Percentiles rank a stretch among this genome's conserved stretches.
Evolutionary conservation across 2,888 invertebrate genomes (phyloP).

Genomic region (Chalcis sispes): DNA sequence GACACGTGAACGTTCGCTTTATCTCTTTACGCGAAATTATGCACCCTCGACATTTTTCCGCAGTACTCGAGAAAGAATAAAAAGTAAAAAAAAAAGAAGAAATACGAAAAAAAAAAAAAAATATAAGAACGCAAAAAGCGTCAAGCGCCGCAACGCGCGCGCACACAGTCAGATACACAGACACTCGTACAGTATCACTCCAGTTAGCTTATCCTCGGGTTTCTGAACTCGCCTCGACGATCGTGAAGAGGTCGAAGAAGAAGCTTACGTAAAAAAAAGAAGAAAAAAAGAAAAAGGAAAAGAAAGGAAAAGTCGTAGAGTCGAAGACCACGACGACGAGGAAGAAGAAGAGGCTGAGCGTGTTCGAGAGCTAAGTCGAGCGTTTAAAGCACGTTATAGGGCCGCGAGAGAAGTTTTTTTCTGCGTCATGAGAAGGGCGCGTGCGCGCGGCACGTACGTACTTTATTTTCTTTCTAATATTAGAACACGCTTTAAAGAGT

Average conservation of each 20-base stretch:
- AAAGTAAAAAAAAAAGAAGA: conserved; percentile 2
- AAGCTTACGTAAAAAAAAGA: too few relatives aligned
- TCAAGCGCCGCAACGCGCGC: not conserved
- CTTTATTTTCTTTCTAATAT: too few relatives aligned
- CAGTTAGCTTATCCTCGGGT: not conserved
- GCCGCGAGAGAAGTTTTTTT: conserved; percentile 40
- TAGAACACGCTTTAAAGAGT: too few relatives aligned
- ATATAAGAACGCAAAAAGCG: not conserved
- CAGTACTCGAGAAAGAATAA: too few relatives aligned
- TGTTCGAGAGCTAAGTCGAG: conserved; percentile 21
- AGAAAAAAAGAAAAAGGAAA: not conserved
- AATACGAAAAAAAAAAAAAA: not conserved
- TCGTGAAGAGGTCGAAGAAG: not conserved
- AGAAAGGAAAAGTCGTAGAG: too few relatives aligned
- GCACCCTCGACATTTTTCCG: too few relatives aligned
- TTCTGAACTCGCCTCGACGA: conserved; percentile 3
- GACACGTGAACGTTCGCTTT: too few relatives aligned
- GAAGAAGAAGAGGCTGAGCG: conserved; percentile 17
- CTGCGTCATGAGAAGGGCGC: not conserved
- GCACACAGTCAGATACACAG: conserved; percentile 7
- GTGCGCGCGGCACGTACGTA: too few relatives aligned
- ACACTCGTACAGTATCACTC: too few relatives aligned
- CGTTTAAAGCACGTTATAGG: conserved; percentile 35
- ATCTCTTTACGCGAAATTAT: too few relatives aligned
- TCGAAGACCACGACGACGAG: not conserved